Evolutionary conservation across 2,113 vertebrate genomes (phyloP), one percentile per base, ranked within the genome.

Genomic region (Aythya baeri): DNA sequence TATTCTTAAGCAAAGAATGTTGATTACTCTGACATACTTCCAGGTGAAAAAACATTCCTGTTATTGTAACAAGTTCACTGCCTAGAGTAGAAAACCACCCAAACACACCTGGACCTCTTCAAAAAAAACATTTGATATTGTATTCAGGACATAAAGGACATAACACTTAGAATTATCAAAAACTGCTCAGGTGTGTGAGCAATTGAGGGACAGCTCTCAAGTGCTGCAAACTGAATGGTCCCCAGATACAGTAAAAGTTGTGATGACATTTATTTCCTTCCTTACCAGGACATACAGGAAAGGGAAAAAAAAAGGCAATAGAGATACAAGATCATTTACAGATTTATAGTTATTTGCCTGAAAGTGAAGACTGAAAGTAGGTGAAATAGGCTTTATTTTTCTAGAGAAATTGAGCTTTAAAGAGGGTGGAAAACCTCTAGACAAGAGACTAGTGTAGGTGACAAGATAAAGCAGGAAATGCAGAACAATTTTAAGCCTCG

Each of bases 11-110:
- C 36, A 77, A 65, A 94, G 68, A 68, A 86, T 2, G n/a, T 63
- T 81, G 84, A 87, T 88, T 59, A 77, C 54, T 61, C 29, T 55
- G 80, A 86, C 63, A 76, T 29, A 49, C 26, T 70, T 83, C 59
- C 94, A 95, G 94, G 86, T 95, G 95, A 96, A 97, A 97, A 98
- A 97, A 94, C 91, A 94, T 91, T 97, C 96, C 94, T 97, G 81
- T n/a, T 97, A 91, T 85, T 67, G 88, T 97, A 97, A 97, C 94
- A 91, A 97, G 97, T 97, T 95, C 93, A 93, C 80, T 80, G 71
- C 77, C 86, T 80, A 49, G 32, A 79, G 83, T 66, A 49, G 75
- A 94, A 94, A 92, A 65, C 84, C 90, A 86, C 89, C 70, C 74
- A 81, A 95, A 96, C 95, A 97, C 94, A 97, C 90, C 94, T 96